These are phyloP conservation scores for Phylloscopus collybita DNA, from an alignment of 2,797 vertebrate genomes.

Conservation along the genomic window DNA sequence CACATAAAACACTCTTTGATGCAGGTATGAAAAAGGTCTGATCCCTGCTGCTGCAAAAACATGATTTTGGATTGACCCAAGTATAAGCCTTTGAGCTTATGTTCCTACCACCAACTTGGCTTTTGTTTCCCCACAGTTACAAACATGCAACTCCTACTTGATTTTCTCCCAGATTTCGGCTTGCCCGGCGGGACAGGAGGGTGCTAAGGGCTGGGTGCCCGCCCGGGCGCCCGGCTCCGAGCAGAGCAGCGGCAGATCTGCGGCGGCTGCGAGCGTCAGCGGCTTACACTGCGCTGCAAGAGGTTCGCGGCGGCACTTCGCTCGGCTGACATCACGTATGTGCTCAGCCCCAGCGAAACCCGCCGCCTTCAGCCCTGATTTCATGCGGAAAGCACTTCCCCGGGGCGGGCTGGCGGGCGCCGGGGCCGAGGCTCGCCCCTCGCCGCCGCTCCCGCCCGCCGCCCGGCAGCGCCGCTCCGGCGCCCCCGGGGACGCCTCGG, in stretches of 20 bases:
- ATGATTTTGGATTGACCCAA: not conserved
- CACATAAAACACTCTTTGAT: not conserved
- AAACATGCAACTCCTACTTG: not conserved
- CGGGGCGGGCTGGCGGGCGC: not conserved
- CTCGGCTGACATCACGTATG: slow-evolving; percentile 40
- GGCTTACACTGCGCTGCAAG: not conserved
- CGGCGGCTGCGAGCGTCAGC: not conserved
- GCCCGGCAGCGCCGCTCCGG: not conserved
- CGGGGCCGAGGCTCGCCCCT: not conserved
- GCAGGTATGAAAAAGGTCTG: not conserved
- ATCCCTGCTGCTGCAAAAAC: not conserved
- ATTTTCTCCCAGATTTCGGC: not conserved
- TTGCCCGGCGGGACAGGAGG: slow-evolving; percentile 6
- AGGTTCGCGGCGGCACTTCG: slow-evolving; percentile 37
- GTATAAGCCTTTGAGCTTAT: not conserved
- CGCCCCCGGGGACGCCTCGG: not conserved
- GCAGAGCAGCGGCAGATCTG: not conserved
- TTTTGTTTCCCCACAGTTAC: not conserved
- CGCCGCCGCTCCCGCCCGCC: not conserved
- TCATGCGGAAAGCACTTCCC: slow-evolving; percentile 53
- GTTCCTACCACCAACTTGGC: not conserved
- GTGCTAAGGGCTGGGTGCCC: not conserved
- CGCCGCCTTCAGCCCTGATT: slow-evolving; percentile 47
- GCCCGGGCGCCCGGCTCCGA: not conserved
- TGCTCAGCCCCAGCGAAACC: slow-evolving; percentile 26